Evolutionary conservation across 2,113 vertebrate species (phyloP).

Genomic region (Felis catus): F.catus_Fca126_mat1.0 CM031417.1:106407001-106407500

Average conservation of each 20-base stretch:
- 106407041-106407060: neutral
- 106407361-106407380: neutral
- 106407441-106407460: neutral
- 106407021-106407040: neutral
- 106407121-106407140: conserved; percentile 4
- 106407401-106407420: neutral
- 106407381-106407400: neutral
- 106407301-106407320: neutral
- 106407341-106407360: neutral
- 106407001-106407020: neutral
- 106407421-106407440: neutral
- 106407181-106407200: neutral
- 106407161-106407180: neutral
- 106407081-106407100: neutral
- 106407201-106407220: neutral
- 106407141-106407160: neutral
- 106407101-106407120: neutral
- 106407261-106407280: neutral
- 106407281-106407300: neutral
- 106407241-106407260: neutral
- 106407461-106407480: conserved; percentile 20
- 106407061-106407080: neutral
- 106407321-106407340: neutral
- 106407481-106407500: neutral
- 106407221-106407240: neutral